Evolutionary conservation across 2,888 invertebrate genomes (phyloP).

Genomic region (Nesidiocoris tenuis): DNA sequence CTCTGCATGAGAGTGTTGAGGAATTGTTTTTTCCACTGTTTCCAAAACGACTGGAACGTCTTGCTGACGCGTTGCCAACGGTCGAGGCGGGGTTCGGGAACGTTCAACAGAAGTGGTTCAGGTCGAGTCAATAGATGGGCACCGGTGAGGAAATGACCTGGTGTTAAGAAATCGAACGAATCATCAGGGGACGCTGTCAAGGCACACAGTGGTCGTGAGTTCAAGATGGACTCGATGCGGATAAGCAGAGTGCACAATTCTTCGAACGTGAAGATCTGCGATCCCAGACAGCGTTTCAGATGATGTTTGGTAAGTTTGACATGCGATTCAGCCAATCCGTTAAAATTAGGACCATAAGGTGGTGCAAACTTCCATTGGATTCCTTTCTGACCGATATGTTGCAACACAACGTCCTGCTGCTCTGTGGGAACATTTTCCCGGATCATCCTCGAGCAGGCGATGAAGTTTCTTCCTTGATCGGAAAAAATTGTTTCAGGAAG

Average conservation of each 20-base stretch:
- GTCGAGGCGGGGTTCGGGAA: background rate
- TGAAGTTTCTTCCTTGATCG: conserved; percentile 53
- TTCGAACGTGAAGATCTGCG: conserved; percentile 11
- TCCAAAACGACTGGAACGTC: conserved; percentile 15
- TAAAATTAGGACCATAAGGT: background rate
- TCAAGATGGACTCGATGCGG: conserved; percentile 41
- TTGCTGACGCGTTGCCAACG: conserved; percentile 14
- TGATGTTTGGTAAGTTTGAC: conserved; percentile 17
- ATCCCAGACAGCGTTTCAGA: background rate
- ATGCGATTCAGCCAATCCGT: background rate
- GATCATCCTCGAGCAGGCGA: conserved; percentile 50
- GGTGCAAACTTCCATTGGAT: background rate
- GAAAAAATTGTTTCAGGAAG: conserved; percentile 50
- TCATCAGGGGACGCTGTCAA: no score
- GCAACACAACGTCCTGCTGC: background rate
- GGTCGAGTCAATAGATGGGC: conserved; percentile 25
- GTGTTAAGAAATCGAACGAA: conserved; percentile 27
- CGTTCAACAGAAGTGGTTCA: conserved; percentile 1
- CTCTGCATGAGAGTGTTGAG: conserved; percentile 20
- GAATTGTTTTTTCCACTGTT: conserved; percentile 9
- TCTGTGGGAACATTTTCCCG: background rate
- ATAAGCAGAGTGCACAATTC: conserved; percentile 25
- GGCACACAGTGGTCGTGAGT: conserved; percentile 29
- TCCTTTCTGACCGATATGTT: background rate
- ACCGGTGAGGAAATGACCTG: conserved; percentile 24